A percentile compares a stretch with the other conserved stretches of the same genome.
Conservation (phyloP, 2,888 invertebrate species). For the Drosophila pseudotakahashii region DNA sequence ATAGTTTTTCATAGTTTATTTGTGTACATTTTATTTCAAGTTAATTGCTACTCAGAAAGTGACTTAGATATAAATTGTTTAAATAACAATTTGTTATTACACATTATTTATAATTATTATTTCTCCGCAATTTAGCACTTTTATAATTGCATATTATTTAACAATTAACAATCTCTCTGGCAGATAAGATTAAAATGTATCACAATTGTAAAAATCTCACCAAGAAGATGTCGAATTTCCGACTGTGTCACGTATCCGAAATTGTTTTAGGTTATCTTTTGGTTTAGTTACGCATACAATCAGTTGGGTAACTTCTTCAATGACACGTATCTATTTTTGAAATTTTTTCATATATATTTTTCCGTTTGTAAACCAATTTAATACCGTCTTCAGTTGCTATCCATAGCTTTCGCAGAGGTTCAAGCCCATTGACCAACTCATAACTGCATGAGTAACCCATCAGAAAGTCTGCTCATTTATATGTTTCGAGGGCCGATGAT, state of each 20-base stretch:
- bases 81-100: too few species aligned
- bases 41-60: background rate
- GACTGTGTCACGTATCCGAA: background rate
- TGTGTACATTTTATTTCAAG: background rate
- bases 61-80: too few species aligned
- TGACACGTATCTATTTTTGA: constrained; percentile 3
- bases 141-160: too few species aligned
- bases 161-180: background rate
- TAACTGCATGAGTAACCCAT: constrained; percentile 15
- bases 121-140: too few species aligned
- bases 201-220: background rate
- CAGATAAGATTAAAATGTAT: background rate
- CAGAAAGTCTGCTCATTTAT: constrained; percentile 24
- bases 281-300: too few species aligned
- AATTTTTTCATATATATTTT: constrained; percentile 1
- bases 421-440: constrained; percentile 33
- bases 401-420: constrained; percentile 3
- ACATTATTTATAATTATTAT: too few species aligned
- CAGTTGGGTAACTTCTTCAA: background rate
- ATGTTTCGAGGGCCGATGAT: constrained; percentile 23
- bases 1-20: too few species aligned
- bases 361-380: background rate
- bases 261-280: background rate
- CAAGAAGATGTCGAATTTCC: background rate
- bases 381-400: constrained; percentile 1